Evolutionary conservation across 1,140 invertebrate species (phyloP).

Genomic region (Sesamia nonagrioides): DNA sequence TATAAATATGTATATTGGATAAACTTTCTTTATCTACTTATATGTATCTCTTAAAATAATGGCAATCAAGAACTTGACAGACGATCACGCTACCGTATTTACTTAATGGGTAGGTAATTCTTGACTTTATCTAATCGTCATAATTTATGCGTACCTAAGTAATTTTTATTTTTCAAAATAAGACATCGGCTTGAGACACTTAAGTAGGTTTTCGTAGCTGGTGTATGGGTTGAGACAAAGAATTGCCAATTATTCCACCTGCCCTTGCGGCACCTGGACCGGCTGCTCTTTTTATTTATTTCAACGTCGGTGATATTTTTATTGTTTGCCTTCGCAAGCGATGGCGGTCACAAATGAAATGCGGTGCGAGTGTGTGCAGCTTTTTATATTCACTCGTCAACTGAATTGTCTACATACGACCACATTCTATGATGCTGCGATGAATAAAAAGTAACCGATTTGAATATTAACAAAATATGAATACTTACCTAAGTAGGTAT

Average conservation of each 20-base stretch:
- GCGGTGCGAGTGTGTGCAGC: slow-evolving; percentile 62
- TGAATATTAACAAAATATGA: not conserved
- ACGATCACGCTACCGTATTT: slow-evolving; percentile 22
- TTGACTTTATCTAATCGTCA: slow-evolving; percentile 44
- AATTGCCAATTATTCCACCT: slow-evolving; percentile 87
- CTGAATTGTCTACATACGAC: slow-evolving; percentile 44
- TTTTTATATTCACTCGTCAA: slow-evolving; percentile 52
- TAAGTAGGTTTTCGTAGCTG: slow-evolving; percentile 75
- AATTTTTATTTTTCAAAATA: slow-evolving; percentile 54
- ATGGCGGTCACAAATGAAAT: slow-evolving; percentile 62
- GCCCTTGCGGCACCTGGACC: slow-evolving; percentile 82
- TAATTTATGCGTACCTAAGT: slow-evolving; percentile 8
- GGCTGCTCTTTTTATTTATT: slow-evolving; percentile 85
- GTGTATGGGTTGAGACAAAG: slow-evolving; percentile 83
- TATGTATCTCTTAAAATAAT: not conserved
- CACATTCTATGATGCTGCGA: slow-evolving; percentile 36
- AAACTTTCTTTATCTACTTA: slow-evolving; percentile 13
- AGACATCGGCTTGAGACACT: slow-evolving; percentile 72
- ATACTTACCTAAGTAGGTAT: not conserved
- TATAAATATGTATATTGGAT: not conserved
- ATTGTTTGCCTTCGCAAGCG: slow-evolving; percentile 76
- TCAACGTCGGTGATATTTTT: slow-evolving; percentile 85
- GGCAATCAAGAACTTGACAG: slow-evolving; percentile 12
- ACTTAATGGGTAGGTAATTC: slow-evolving; percentile 26
- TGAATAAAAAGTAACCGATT: slow-evolving; percentile 6